Conservation (phyloP, 2,888 invertebrate species). For the Tuberolachnus salignus region DNA sequence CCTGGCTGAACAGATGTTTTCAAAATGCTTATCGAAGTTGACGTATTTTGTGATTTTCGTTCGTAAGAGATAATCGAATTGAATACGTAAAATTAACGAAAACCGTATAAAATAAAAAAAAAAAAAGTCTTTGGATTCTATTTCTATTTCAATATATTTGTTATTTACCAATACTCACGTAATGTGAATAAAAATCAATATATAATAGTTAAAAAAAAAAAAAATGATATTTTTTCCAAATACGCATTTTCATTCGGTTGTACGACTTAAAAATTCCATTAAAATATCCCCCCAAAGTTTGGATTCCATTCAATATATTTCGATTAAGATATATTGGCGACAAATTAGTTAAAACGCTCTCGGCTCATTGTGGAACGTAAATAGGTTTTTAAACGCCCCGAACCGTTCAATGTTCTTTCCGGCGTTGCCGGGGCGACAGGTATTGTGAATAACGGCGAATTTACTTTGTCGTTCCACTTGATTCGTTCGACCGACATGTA, state of each 20-base stretch:
- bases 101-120: too few species aligned
- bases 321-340: not conserved
- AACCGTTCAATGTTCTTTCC: not conserved
- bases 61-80: too few species aligned
- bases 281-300: conserved; percentile 13
- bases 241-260: conserved; percentile 11
- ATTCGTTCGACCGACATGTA: conserved; percentile 2
- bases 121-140: too few species aligned
- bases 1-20: too few species aligned
- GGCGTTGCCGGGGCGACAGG: conserved; percentile 18
- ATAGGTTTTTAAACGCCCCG: conserved; percentile 20
- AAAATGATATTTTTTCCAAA: conserved; percentile 8
- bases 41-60: too few species aligned
- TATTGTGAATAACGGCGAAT: conserved; percentile 7
- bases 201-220: too few species aligned
- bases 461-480: conserved; percentile 4
- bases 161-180: too few species aligned
- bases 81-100: too few species aligned
- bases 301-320: conserved; percentile 6
- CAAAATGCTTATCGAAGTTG: too few species aligned
- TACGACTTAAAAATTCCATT: conserved; percentile 7
- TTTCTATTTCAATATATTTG: too few species aligned
- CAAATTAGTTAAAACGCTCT: conserved; percentile 16
- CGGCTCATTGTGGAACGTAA: conserved; percentile 16
- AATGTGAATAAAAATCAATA: too few species aligned